Evolutionary conservation across 64 coral and sea anemone species (phyloP).

Genomic region (Trachythela sp.): DNA sequence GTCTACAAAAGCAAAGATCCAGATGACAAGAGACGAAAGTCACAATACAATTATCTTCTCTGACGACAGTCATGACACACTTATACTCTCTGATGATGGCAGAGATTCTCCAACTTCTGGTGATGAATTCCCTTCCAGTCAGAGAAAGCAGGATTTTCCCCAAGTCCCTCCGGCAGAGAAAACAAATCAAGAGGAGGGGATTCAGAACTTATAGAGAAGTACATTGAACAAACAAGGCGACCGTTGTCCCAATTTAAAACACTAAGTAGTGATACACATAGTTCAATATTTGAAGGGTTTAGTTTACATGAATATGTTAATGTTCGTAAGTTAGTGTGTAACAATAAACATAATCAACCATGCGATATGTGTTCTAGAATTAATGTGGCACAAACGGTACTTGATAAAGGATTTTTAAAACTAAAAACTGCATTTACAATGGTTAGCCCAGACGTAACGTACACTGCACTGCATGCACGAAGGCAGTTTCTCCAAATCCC

Average conservation of each 20-base stretch:
- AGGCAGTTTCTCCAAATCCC: slow-evolving; percentile 58
- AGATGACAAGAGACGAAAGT: too few species aligned
- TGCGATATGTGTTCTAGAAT: slow-evolving; percentile 17
- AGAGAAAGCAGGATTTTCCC: background rate
- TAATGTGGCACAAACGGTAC: slow-evolving; percentile 45
- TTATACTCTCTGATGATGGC: background rate
- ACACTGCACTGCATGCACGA: slow-evolving; percentile 49
- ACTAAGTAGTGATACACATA: slow-evolving; percentile 48
- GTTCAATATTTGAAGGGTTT: slow-evolving; percentile 52
- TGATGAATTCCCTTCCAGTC: background rate
- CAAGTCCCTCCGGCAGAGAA: background rate
- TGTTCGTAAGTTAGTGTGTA: slow-evolving; percentile 32
- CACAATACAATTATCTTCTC: too few species aligned
- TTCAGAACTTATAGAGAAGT: background rate
- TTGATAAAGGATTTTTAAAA: slow-evolving; percentile 38
- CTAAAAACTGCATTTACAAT: slow-evolving; percentile 51
- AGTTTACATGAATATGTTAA: slow-evolving; percentile 25
- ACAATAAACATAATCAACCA: slow-evolving; percentile 28
- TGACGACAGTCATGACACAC: too few species aligned
- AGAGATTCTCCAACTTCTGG: background rate
- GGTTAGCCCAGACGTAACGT: slow-evolving; percentile 42
- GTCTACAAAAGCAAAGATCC: too few species aligned
- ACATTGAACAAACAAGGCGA: background rate
- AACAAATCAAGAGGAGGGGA: background rate
- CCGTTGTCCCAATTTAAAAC: slow-evolving; percentile 38